Evolutionary conservation across 2,888 invertebrate species (phyloP), one percentile per base, ranked within the genome.

Genomic region (Macrophya alboannulata): DNA sequence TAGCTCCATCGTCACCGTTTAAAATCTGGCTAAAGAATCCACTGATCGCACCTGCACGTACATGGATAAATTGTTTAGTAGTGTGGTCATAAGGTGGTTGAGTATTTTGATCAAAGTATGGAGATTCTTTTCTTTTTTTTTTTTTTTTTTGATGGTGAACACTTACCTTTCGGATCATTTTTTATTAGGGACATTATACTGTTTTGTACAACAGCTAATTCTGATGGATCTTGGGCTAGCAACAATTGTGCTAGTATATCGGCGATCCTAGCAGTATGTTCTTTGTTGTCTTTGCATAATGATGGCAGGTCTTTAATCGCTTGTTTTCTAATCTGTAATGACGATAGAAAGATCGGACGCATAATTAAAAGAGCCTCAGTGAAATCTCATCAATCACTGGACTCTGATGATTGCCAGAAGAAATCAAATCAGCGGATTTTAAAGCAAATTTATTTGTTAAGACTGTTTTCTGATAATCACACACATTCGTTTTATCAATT

Each of bases 231-330:
- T 88, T 98, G 97, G 37, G 98, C 96, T 92, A 98, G 97, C 86
- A 99, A 94, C 71, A 99, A 94, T 92, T 99, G 99, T 6, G 98
- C 97, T 86, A 99, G 95, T 87, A 99, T 98, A 93, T 99, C 98
- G 15, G 98, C 97, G 90, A 99, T 97, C 93, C 97, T 97, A 55
- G 96, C 95, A 0, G 98, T 96, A 91, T 97, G 97, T 88, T 97
- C 97, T 88, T 97, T 97, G 86, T 96, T 96, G 89, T 97, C 98
- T 93, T 97, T 97, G 92, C 98, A 99, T 86, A 99, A 94, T 68
- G 96, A 95, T 15, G 99, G 98, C 87, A 99, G 94, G 92, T 98
- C 97, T 94, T 98, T 98, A 89, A 99, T 98, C 17, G 98, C 99
- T 95, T 98, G 98, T 91, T 98, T 98, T 31, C 99, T 95, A 90